These are phyloP conservation scores for Cataglyphis hispanica DNA, from an alignment of 1,140 invertebrate genomes.

Conservation along the genomic window DNA sequence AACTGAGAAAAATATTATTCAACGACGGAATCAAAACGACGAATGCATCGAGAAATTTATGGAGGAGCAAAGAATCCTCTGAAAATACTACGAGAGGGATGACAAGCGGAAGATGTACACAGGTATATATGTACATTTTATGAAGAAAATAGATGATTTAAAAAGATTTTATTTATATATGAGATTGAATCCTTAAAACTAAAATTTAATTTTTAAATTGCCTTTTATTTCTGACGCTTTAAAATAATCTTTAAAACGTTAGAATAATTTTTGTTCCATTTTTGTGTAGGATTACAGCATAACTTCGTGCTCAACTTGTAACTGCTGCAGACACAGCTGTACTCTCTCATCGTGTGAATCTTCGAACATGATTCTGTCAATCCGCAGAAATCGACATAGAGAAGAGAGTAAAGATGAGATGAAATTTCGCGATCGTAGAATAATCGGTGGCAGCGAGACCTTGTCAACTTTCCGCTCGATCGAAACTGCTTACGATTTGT, in stretches of 20 bases:
- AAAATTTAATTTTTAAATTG: not conserved
- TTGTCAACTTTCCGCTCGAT: not conserved
- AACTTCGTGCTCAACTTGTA: slow-evolving; percentile 21
- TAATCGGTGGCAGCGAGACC: not conserved
- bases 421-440: not conserved
- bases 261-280: not conserved
- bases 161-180: not conserved
- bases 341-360: not conserved
- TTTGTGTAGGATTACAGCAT: not conserved
- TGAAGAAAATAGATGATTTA: not conserved
- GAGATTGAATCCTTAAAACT: not conserved
- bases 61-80: slow-evolving; percentile 21
- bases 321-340: not conserved
- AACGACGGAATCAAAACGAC: slow-evolving; percentile 32
- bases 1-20: slow-evolving; percentile 62
- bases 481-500: slow-evolving; percentile 12
- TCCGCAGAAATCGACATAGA: not conserved
- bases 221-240: not conserved
- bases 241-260: not conserved
- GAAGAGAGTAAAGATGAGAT: not conserved
- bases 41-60: slow-evolving; percentile 34
- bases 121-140: not conserved
- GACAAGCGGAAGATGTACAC: not conserved
- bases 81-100: slow-evolving; percentile 9
- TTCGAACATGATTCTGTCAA: not conserved